phyloP scores from a whole-genome alignment of 1,140 invertebrate genomes.

The Listronotus oregonensis region DNA sequence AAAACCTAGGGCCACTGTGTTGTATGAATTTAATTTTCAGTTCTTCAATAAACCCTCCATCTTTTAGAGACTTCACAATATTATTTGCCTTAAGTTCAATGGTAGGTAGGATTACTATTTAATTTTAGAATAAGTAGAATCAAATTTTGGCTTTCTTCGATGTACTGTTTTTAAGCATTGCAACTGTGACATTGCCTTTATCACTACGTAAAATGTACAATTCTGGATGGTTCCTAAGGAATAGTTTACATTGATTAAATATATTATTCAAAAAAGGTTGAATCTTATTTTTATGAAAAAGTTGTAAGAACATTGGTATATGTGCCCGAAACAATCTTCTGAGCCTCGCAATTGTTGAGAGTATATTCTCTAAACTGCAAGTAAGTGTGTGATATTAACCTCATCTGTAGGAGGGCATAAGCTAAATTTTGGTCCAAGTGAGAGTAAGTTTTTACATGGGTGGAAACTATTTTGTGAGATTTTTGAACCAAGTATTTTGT shows the following conservation, averaged over 20 bases:
- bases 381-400: no score
- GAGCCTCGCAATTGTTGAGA: not conserved
- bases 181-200: not conserved
- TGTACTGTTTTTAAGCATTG: slow-evolving; percentile 8
- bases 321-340: slow-evolving; percentile 9
- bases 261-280: slow-evolving; percentile 3
- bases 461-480: no score
- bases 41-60: slow-evolving; percentile 8
- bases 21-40: slow-evolving; percentile 9
- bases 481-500: no score
- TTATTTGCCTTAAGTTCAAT: slow-evolving; percentile 15
- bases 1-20: slow-evolving; percentile 12
- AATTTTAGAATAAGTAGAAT: not conserved
- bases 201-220: slow-evolving; percentile 11
- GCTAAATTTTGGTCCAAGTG: no score
- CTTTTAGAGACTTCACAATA: slow-evolving; percentile 9
- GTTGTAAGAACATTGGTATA: slow-evolving; percentile 11
- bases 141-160: not conserved
- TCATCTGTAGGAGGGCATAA: no score
- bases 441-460: no score
- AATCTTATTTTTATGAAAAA: slow-evolving; percentile 8
- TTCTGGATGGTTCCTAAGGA: slow-evolving; percentile 10
- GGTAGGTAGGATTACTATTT: slow-evolving; percentile 11
- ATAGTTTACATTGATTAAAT: slow-evolving; percentile 3
- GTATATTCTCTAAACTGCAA: no score